Evolutionary conservation across 2,113 vertebrate genomes (phyloP), one percentile per base, ranked within the genome.

Genomic region (Grallaria varia): DNA sequence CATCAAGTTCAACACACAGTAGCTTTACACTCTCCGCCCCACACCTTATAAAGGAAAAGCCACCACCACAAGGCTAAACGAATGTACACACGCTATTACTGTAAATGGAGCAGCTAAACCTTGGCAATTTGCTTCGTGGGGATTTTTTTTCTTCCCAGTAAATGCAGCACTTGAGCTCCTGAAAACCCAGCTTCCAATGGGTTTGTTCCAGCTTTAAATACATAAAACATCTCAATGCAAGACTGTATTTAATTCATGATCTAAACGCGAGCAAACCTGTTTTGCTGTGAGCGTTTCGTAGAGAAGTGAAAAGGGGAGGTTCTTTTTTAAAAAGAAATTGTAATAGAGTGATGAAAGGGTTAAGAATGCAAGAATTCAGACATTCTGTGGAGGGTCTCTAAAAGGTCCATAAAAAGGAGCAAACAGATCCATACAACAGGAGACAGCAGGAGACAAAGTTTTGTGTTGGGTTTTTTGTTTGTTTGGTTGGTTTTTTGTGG

Each of bases 391-490:
- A 97, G 96, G 97, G 95, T 96, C 92, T 94, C 83, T 97, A 95
- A 97, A 93, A 98, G 97, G 98, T 98, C 98, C 98, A 97, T 97
- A 97, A 97, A 97, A 97, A 98, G 98, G 97, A 98, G 97, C 97
- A 42, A 97, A 96, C 96, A 94, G 97, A 98, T 98, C 98, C 97
- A 53, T 91, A 96, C 92, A 96, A 97, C 96, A 95, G 98, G 97
- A 97, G 96, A 95, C 97, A 97, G 97, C 97, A 97, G 98, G 96
- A 97, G 97, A 97, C 93, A 83, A 95, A 94, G 94, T 93, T 84
- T 89, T 95, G 96, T 72, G 68, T 72, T 72, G 68, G 68, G 13
- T 52, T 71, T 71, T 71, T 68, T 68, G n/a, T 69, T 50, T 39
- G 4, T 14, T 56, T 56, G 20, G 13, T 33, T 56, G 10, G 30